Base-by-base conservation (phyloP, 2,113 vertebrate species). In the Spea multiplicata region DNA sequence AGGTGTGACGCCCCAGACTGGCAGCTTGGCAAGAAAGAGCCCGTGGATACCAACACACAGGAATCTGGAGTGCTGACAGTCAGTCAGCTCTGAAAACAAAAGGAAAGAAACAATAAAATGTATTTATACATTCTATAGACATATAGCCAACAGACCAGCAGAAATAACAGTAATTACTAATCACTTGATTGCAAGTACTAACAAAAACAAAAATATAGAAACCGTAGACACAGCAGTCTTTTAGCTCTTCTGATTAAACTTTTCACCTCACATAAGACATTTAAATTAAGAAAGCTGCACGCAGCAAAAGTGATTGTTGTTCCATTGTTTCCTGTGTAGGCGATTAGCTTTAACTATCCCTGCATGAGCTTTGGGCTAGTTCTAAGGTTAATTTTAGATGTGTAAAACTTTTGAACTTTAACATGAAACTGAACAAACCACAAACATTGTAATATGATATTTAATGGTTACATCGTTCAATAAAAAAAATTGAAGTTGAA, bases 1-100 rank as follows among this genome's bases (percentile, higher is more conserved):
- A 98, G 96, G 97, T 98, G 97, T 99, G 97, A 98, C 96, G 94
- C 93, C 93, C 89, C 97, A 97, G 95, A 97, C 95, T 98, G 97
- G 96, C 96, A 97, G 96, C 93, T 96, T 97, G 96, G 96, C 95
- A 97, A 93, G 92, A 84, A 82, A 86, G 85, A 91, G 94, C 94
- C 95, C 90, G 91, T 94, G 93, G 97, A 98, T 93, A 97, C 93
- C 93, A 91, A 87, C 90, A 91, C 93, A 95, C 92, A 93, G 94
- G 92, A 93, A 91, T 95, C 93, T 94, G 87, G 88, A 90, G 85
- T 84, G 84, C 81, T 91, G 92, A 93, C 89, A 92, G 88, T 85
- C 87, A 89, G 89, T 86, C 89, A 89, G 85, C 75, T 81, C 75
- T 87, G 84, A 86, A 88, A 93, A 93, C 89, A 93, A 93, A 93